Percentiles rank a stretch among this genome's conserved stretches.
Evolutionary conservation across 2,113 vertebrate species (phyloP).

Genomic region (Neodontobutis hainanensis): DNA sequence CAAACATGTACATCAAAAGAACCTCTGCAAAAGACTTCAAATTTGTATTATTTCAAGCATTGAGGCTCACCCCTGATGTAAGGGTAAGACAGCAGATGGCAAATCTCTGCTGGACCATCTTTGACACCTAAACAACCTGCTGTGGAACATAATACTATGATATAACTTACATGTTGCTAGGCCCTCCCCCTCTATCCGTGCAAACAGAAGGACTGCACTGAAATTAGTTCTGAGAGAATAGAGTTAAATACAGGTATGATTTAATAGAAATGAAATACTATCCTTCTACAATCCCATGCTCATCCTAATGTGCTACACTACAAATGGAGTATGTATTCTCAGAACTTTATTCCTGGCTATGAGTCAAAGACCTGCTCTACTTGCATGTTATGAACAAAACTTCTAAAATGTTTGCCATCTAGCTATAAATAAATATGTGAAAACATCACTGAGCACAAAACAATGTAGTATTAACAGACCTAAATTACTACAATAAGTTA

Average conservation of each 20-base stretch:
- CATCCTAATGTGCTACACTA: constrained; percentile 22
- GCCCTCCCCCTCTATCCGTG: constrained; percentile 51
- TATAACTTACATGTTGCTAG: constrained; percentile 67
- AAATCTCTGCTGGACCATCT: constrained; percentile 62
- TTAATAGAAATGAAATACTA: constrained; percentile 61
- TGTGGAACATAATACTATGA: constrained; percentile 68
- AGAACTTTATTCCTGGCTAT: constrained; percentile 53
- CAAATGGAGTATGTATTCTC: constrained; percentile 43
- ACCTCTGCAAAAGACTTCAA: constrained; percentile 9
- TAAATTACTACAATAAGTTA: neutral
- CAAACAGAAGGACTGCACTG: constrained; percentile 60
- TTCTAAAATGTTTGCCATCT: constrained; percentile 4
- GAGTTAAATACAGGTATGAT: constrained; percentile 62
- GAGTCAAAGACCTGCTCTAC: constrained; percentile 26
- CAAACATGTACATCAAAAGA: neutral
- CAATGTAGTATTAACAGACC: neutral
- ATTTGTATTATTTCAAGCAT: constrained; percentile 2
- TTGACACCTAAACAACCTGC: constrained; percentile 57
- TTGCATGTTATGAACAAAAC: neutral
- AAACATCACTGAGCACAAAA: neutral
- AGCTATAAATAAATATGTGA: neutral
- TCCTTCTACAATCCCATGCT: constrained; percentile 31
- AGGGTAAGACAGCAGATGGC: constrained; percentile 47
- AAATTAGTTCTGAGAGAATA: constrained; percentile 47
- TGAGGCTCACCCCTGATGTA: constrained; percentile 13